Evolutionary conservation across 2,888 invertebrate species (phyloP).

Genomic region (Paralinhomoeus sp.): DNA sequence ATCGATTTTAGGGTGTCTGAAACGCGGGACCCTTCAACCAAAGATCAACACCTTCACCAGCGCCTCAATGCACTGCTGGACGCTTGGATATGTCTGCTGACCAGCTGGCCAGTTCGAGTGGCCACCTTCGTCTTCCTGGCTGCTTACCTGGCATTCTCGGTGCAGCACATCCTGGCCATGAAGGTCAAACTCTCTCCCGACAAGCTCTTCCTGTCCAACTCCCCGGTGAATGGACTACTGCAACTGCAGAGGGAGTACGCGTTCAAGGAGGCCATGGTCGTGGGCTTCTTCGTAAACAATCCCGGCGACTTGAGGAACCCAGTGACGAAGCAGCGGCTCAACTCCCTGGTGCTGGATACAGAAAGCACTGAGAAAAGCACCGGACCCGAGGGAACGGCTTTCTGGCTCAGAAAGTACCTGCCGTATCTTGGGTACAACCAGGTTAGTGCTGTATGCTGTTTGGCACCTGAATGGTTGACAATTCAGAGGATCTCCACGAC

Average conservation of each 20-base stretch:
- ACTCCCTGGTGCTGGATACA: slow-evolving; percentile 14
- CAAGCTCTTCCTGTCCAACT: slow-evolving; percentile 23
- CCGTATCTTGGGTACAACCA: slow-evolving; percentile 21
- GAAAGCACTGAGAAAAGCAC: no score
- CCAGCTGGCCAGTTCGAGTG: slow-evolving; percentile 5
- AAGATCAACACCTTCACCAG: no score
- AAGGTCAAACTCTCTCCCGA: slow-evolving; percentile 19
- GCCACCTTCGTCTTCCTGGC: neutral
- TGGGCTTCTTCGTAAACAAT: slow-evolving; percentile 21
- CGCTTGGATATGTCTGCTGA: neutral
- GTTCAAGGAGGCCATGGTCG: slow-evolving; percentile 23
- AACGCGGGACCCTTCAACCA: no score
- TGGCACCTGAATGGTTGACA: no score
- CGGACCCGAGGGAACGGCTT: slow-evolving; percentile 19
- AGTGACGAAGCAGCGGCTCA: no score
- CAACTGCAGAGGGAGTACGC: slow-evolving; percentile 20
- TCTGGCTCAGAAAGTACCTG: slow-evolving; percentile 21
- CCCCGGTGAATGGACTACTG: slow-evolving; percentile 19
- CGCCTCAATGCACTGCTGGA: no score
- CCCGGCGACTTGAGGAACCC: slow-evolving; percentile 17
- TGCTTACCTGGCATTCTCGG: neutral
- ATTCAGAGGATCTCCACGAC: no score
- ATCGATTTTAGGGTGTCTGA: no score
- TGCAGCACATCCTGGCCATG: slow-evolving; percentile 4
- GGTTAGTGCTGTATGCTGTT: no score